These are phyloP conservation scores for Oplegnathus fasciatus DNA, from an alignment of 2,113 vertebrate species.

Conservation along the genomic window DNA sequence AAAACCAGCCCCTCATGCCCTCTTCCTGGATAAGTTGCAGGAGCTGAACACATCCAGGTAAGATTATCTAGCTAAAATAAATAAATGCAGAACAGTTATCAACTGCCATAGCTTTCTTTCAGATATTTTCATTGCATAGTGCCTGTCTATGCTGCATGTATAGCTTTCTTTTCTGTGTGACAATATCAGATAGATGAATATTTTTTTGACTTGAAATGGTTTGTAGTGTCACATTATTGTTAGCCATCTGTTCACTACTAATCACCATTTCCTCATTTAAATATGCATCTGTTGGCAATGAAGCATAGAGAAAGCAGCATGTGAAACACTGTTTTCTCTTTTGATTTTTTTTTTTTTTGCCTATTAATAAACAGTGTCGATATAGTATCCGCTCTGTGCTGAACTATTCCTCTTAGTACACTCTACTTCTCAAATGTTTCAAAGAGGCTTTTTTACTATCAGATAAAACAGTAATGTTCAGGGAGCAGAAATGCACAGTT, in stretches of 20 bases:
- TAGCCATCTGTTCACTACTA: neutral
- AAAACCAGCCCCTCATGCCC: constrained; percentile 62
- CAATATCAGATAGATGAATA: neutral
- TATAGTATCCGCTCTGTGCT: neutral
- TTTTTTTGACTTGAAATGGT: neutral
- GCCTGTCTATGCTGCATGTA: neutral
- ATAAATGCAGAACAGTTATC: neutral
- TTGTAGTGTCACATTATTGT: neutral
- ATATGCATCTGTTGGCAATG: constrained; percentile 38
- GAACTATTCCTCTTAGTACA: neutral
- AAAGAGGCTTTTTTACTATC: neutral
- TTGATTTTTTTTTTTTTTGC: neutral
- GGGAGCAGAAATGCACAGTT: neutral
- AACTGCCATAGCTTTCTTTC: neutral
- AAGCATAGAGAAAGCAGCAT: constrained; percentile 28
- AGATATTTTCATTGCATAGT: neutral
- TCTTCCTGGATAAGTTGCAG: constrained; percentile 87
- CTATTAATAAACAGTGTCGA: constrained; percentile 24
- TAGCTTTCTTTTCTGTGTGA: neutral
- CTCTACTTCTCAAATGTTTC: constrained; percentile 5
- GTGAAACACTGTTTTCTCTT: constrained; percentile 10
- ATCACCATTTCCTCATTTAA: neutral
- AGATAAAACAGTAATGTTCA: neutral
- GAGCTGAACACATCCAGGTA: constrained; percentile 87
- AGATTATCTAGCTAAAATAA: too few relatives aligned